These are phyloP conservation scores for Conchocele bisecta DNA, from an alignment of 2,888 invertebrate species.

Conservation along the genomic window DNA sequence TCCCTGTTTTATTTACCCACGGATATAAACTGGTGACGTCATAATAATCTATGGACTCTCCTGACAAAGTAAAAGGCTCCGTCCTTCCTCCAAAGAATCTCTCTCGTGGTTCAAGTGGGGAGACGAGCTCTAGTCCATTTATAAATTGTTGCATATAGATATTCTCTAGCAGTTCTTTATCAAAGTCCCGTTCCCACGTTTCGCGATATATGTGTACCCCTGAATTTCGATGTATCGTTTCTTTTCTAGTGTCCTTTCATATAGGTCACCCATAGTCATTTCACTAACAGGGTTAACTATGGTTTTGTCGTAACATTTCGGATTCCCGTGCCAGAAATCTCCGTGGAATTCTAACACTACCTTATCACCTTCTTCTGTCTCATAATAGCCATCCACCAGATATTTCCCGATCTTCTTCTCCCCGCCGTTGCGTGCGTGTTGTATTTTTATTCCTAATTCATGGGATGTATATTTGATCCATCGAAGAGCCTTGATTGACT, in stretches of 20 bases:
- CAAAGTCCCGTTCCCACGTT: constrained; percentile 67
- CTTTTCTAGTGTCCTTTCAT: constrained; percentile 31
- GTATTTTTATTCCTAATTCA: constrained; percentile 5
- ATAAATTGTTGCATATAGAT: too few relatives aligned
- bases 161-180: constrained; percentile 16
- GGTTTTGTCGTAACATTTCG: constrained; percentile 9
- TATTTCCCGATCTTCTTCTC: constrained; percentile 34
- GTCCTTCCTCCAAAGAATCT: too few relatives aligned
- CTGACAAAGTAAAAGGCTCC: too few relatives aligned
- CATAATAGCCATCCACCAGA: constrained; percentile 36
- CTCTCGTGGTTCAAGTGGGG: too few relatives aligned
- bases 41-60: too few relatives aligned
- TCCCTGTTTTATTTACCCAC: too few relatives aligned
- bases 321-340: constrained; percentile 41
- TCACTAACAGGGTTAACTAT: constrained; percentile 29
- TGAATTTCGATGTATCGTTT: constrained; percentile 17
- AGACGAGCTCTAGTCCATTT: too few relatives aligned
- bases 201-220: constrained; percentile 47
- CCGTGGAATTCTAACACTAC: constrained; percentile 43
- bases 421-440: constrained; percentile 26
- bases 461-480: constrained; percentile 15
- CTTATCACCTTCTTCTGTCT: constrained; percentile 5
- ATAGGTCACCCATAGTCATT: constrained; percentile 32
- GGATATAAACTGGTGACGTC: too few relatives aligned
- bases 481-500: constrained; percentile 35